Percentiles rank a stretch among this genome's conserved stretches.
These are phyloP conservation scores for human (Homo sapiens) DNA, from an alignment of 2,113 vertebrate genomes.

Conservation along the genomic window DNA sequence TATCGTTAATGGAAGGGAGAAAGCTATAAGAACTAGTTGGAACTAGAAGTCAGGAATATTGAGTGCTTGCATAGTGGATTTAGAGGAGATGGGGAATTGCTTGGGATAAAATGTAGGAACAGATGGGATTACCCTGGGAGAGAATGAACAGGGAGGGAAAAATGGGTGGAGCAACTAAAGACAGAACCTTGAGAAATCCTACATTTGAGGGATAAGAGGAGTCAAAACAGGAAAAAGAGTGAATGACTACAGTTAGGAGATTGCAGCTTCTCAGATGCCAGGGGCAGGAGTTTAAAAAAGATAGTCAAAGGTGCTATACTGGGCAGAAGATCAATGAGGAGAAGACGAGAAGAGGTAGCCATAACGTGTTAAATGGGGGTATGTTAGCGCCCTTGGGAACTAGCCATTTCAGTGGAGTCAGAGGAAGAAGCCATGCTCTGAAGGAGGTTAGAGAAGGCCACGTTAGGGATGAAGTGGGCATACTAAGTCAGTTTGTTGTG, in stretches of 20 bases:
- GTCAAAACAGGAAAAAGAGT: not conserved
- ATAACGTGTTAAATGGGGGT: not conserved
- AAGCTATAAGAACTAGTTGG: not conserved
- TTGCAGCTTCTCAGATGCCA: not conserved
- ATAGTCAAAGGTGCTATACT: not conserved
- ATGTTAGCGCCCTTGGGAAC: not conserved
- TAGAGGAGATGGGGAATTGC: not conserved
- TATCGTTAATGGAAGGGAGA: not conserved
- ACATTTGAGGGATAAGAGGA: not conserved
- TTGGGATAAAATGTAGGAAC: not conserved
- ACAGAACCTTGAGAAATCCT: not conserved
- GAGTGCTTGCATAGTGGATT: not conserved
- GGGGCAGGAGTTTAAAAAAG: not conserved
- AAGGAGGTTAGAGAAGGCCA: not conserved
- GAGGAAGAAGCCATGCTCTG: not conserved
- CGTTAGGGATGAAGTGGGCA: not conserved
- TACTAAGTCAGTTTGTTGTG: not conserved
- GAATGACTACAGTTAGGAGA: not conserved
- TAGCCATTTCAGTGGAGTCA: not conserved
- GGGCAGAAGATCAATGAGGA: not conserved
- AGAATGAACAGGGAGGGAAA: not conserved
- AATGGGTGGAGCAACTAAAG: not conserved
- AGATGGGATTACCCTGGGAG: not conserved
- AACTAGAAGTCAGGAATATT: not conserved
- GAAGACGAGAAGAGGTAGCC: not conserved